These are phyloP conservation scores for Galeruca laticollis DNA, from an alignment of 2,888 invertebrate species.

Conservation along the genomic window DNA sequence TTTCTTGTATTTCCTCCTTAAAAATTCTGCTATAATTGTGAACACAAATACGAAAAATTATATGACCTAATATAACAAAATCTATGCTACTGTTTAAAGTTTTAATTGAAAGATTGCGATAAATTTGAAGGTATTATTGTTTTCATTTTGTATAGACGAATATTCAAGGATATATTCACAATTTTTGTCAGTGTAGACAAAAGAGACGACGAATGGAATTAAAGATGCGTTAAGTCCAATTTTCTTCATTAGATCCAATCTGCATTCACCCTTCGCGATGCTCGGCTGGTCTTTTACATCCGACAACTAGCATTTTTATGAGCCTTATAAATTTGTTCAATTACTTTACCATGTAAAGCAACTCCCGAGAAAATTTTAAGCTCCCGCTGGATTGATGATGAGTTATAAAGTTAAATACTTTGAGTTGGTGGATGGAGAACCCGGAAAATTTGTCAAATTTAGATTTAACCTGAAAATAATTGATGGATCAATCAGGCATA, in stretches of 20 bases:
- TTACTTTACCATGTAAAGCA: constrained; percentile 64
- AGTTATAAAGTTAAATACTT: constrained; percentile 23
- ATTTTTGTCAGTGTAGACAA: constrained; percentile 25
- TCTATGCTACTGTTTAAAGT: too few relatives aligned
- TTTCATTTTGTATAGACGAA: too few relatives aligned
- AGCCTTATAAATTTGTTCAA: constrained; percentile 67
- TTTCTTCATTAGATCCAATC: constrained; percentile 66
- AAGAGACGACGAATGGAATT: constrained; percentile 54
- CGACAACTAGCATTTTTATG: constrained; percentile 64
- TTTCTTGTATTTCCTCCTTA: too few relatives aligned
- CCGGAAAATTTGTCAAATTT: not conserved
- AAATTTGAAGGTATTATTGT: too few relatives aligned
- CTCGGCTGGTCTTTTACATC: constrained; percentile 55
- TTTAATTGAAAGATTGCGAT: too few relatives aligned
- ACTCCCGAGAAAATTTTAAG: constrained; percentile 42
- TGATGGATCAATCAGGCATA: too few relatives aligned
- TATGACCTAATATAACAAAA: too few relatives aligned
- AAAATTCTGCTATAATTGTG: too few relatives aligned
- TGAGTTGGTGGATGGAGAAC: not conserved
- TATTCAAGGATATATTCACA: not conserved
- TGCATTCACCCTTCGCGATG: constrained; percentile 61
- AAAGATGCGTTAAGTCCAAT: constrained; percentile 67
- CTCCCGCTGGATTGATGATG: constrained; percentile 42
- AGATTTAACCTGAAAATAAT: constrained; percentile 7
- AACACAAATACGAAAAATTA: too few relatives aligned